Evolutionary conservation across 2,888 invertebrate genomes (phyloP).

Genomic region (Sipha maydis): DNA sequence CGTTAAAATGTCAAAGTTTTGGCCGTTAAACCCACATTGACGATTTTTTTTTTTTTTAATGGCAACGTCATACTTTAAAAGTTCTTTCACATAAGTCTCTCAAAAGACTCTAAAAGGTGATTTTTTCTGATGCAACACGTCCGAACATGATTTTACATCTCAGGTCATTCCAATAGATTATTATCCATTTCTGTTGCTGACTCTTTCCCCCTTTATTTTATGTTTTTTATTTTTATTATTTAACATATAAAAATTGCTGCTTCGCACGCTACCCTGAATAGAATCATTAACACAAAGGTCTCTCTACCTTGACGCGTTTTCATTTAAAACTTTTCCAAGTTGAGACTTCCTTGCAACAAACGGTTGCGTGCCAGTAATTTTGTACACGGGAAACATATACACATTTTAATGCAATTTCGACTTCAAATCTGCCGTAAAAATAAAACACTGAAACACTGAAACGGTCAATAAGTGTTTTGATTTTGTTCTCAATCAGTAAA

Average conservation of each 20-base stretch:
- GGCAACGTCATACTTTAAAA: constrained; percentile 44
- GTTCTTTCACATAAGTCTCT: constrained; percentile 40
- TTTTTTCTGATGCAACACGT: constrained; percentile 43
- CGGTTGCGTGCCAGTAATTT: constrained; percentile 56
- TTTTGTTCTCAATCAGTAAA: constrained; percentile 23
- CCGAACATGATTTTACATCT: constrained; percentile 42
- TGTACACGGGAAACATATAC: not conserved
- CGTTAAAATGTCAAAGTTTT: constrained; percentile 55
- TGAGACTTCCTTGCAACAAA: constrained; percentile 41
- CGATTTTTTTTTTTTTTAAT: constrained; percentile 44
- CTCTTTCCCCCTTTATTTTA: not conserved
- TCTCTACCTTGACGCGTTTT: constrained; percentile 51
- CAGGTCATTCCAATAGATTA: constrained; percentile 41
- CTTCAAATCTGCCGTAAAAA: constrained; percentile 12
- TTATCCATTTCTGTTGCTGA: constrained; percentile 40
- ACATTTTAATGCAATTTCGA: constrained; percentile 43
- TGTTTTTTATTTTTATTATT: not conserved
- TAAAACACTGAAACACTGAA: not conserved
- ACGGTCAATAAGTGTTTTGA: constrained; percentile 52
- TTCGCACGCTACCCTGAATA: constrained; percentile 57
- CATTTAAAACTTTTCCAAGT: constrained; percentile 54
- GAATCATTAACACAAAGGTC: constrained; percentile 60
- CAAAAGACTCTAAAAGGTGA: constrained; percentile 27
- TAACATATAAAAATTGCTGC: constrained; percentile 28
- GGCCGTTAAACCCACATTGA: constrained; percentile 47